Conservation (phyloP, 2,888 invertebrate species). For the Apodemia zela region DNA sequence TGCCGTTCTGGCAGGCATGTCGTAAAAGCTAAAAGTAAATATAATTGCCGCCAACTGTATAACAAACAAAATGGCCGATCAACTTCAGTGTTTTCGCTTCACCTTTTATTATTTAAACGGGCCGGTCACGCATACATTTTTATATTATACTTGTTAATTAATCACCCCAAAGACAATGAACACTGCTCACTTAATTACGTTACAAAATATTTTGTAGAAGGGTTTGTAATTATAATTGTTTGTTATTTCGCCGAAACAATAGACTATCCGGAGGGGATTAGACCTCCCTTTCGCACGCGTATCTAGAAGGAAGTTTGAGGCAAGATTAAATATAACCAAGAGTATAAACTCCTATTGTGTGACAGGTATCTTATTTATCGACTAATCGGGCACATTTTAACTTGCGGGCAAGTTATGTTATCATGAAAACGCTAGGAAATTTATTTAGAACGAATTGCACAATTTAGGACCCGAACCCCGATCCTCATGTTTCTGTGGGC, state of each 20-base stretch:
- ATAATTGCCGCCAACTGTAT: too few relatives aligned
- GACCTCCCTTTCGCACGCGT: neutral
- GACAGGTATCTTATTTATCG: too few relatives aligned
- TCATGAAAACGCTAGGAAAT: too few relatives aligned
- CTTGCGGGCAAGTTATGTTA: too few relatives aligned
- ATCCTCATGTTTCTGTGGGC: too few relatives aligned
- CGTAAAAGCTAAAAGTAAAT: too few relatives aligned
- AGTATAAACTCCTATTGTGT: too few relatives aligned
- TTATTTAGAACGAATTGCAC: too few relatives aligned
- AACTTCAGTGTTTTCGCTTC: neutral
- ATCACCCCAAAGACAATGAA: neutral
- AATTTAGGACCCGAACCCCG: too few relatives aligned
- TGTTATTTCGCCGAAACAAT: neutral
- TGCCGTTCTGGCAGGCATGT: too few relatives aligned
- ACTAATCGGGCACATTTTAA: too few relatives aligned
- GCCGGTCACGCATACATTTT: conserved; percentile 6
- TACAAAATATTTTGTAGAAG: neutral
- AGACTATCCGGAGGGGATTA: neutral
- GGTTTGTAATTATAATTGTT: conserved; percentile 6
- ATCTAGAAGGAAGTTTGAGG: neutral
- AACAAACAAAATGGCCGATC: conserved; percentile 1
- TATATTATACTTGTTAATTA: conserved; percentile 12
- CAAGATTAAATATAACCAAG: too few relatives aligned
- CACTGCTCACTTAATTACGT: neutral
- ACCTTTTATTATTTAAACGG: conserved; percentile 4